Evolutionary conservation across 2,888 invertebrate species (phyloP).

Genomic region (Charanyca ferruginea): DNA sequence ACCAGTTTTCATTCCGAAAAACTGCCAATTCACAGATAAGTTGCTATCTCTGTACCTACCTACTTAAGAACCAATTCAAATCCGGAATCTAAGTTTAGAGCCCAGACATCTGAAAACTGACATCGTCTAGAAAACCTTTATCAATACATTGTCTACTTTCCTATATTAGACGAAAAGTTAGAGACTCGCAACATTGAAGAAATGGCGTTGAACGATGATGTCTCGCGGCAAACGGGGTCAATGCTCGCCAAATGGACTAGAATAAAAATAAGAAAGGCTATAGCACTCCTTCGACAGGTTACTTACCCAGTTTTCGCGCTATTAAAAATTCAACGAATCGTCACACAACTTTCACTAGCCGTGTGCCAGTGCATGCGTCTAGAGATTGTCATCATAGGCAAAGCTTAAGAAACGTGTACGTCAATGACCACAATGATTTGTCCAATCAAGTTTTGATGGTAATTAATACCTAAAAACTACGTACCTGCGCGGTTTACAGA

Average conservation of each 20-base stretch:
- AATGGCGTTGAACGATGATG: constrained; percentile 64
- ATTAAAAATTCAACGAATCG: constrained; percentile 89
- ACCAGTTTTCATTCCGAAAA: too few relatives aligned
- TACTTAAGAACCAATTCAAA: constrained; percentile 53
- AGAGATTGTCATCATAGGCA: constrained; percentile 68
- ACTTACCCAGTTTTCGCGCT: constrained; percentile 87
- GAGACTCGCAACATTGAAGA: constrained; percentile 64
- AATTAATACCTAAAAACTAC: constrained; percentile 16
- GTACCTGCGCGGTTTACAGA: constrained; percentile 14
- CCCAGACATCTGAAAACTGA: constrained; percentile 14
- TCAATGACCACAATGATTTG: constrained; percentile 34
- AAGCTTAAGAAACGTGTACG: constrained; percentile 51
- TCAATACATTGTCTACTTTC: constrained; percentile 41
- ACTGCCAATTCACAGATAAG: too few relatives aligned
- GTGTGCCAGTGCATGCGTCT: constrained; percentile 72
- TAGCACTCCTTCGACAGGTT: constrained; percentile 83
- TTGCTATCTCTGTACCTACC: too few relatives aligned
- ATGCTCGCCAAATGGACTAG: constrained; percentile 83
- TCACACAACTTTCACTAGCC: constrained; percentile 89
- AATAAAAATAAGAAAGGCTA: constrained; percentile 87
- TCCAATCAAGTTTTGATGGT: constrained; percentile 31
- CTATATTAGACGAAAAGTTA: constrained; percentile 41
- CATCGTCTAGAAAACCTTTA: not conserved
- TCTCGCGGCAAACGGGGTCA: constrained; percentile 77
- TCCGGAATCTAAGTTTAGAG: constrained; percentile 13